Evolutionary conservation across 53 echinoderm and acorn worm genomes (phyloP), one percentile per base, ranked within the genome.

Genomic region (Apostichopus leukothele): DNA sequence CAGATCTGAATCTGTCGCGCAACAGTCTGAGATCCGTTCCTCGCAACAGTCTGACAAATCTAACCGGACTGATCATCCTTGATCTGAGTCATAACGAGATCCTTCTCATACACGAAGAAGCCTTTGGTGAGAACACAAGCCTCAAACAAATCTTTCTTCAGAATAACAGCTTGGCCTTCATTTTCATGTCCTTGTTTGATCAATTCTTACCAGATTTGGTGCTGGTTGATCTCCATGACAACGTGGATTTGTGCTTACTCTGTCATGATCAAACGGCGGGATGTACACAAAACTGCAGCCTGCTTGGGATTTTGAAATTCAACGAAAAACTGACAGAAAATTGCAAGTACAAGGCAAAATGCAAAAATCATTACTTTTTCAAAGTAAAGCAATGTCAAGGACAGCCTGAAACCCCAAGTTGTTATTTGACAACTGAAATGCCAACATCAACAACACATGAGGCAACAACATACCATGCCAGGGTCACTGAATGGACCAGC

Each of bases 31-130:
- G 50, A 67, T 63, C 85, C 13, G 68, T 85, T 39, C 85, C 85
- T 7, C 50, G 67, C 16, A 39, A 50, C n/a, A 50, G 61, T 67
- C 67, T 85, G 11, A 9, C 20, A 11, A 68, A 25, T 67, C 61
- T 85, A 4, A 27, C 51, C 3, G 12, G 8, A 18, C 85, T 85
- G 26, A 7, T 50, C 16, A 20, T 85, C 9, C 11, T 85, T 5
- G 85, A 85, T 68, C 27, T 85, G 68, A 85, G 85, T 26, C 3
- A 67, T 22, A 85, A 85, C 27, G 1, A 67, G 9, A 67, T 85
- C 39, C 18, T 85, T 59, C 25, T 85, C 13, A 67, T 85, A 10
- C 85, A 85, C 25, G 23, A 66, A 66, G 67, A 85, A 11, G 66
- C 85, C 10, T 50, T 85, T 50, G 66, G 66, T 67, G 27, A 63